phyloP scores from a whole-genome alignment of 2,888 invertebrate species.

The Lochmaea capreae region DNA sequence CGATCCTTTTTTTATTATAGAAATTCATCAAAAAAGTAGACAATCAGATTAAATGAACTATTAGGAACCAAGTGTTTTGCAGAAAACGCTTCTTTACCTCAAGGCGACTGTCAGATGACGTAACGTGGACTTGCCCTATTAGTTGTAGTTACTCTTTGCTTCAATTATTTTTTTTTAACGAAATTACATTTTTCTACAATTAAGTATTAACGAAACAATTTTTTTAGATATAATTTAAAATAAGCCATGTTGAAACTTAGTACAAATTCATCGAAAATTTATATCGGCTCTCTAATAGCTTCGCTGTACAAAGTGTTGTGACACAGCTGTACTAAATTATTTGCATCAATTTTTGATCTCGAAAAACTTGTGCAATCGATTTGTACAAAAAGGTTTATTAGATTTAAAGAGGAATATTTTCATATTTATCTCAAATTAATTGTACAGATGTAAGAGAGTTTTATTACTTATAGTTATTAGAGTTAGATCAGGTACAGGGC shows the following conservation, averaged over 20 bases:
- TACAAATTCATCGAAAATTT: conserved; percentile 23
- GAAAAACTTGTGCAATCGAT: conserved; percentile 29
- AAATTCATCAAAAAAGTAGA: too few species aligned
- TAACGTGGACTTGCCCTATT: too few species aligned
- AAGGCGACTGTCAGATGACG: too few species aligned
- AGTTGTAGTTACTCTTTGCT: too few species aligned
- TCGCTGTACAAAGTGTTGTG: conserved; percentile 11
- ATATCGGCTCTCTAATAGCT: conserved; percentile 26
- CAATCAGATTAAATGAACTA: too few species aligned
- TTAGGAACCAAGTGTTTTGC: too few species aligned
- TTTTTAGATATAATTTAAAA: conserved; percentile 7
- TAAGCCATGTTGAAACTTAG: conserved; percentile 32
- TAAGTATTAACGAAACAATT: background rate
- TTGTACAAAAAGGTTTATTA: conserved; percentile 24
- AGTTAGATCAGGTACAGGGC: conserved; percentile 18
- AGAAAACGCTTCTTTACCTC: too few species aligned
- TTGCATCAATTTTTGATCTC: conserved; percentile 25
- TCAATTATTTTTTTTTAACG: too few species aligned
- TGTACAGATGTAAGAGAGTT: conserved; percentile 29
- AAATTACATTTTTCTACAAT: background rate
- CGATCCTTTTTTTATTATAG: too few species aligned
- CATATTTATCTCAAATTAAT: conserved; percentile 29
- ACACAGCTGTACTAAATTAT: conserved; percentile 12
- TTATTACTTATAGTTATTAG: conserved; percentile 19
- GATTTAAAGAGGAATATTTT: conserved; percentile 33